Evolutionary conservation across 2,797 vertebrate genomes (phyloP).

Genomic region (Gymnopithys bicolor): DNA sequence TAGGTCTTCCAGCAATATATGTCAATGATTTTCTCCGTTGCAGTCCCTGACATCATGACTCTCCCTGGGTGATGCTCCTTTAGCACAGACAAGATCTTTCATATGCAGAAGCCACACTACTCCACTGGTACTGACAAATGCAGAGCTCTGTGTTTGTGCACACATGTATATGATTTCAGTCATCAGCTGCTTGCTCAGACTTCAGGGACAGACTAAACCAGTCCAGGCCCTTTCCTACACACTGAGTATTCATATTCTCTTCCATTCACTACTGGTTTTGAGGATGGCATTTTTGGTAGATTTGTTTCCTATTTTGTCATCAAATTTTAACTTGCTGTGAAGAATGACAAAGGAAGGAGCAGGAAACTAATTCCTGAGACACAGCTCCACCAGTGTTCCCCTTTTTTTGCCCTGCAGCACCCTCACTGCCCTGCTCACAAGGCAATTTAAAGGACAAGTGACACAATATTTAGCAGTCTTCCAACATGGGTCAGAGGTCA

Average conservation of each 20-base stretch:
- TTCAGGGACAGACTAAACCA: not conserved
- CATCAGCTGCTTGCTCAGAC: not conserved
- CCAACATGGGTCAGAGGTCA: accelerated
- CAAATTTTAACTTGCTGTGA: not conserved
- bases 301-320: not conserved
- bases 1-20: not conserved
- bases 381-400: not conserved
- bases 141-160: not conserved
- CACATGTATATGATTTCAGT: not conserved
- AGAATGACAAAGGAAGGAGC: not conserved
- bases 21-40: not conserved
- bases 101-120: not conserved
- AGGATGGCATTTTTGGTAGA: not conserved
- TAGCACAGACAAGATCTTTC: not conserved
- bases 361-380: not conserved
- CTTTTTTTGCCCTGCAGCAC: not conserved
- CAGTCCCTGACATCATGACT: not conserved
- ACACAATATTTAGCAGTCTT: not conserved
- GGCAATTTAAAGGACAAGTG: not conserved
- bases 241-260: not conserved
- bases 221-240: not conserved
- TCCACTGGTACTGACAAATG: not conserved
- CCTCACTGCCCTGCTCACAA: accelerated
- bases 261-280: not conserved
- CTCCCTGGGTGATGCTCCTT: not conserved